These are phyloP conservation scores for Peromyscus melanophrys DNA, from an alignment of 2,797 vertebrate species.

Conservation along the genomic window DNA sequence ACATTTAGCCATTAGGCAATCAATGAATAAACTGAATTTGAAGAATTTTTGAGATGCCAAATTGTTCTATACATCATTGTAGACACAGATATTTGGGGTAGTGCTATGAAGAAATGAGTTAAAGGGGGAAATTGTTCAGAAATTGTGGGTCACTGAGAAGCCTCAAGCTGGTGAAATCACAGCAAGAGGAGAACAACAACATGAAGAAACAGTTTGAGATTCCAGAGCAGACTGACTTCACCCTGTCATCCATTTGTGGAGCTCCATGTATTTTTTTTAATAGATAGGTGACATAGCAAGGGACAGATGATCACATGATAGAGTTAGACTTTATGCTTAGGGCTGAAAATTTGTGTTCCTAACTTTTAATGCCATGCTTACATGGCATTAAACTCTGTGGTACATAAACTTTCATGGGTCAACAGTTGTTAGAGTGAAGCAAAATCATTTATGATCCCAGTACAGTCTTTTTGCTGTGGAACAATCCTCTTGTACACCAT, in stretches of 20 bases:
- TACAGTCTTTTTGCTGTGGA: not conserved
- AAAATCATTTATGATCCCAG: conserved; percentile 3
- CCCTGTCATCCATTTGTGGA: not conserved
- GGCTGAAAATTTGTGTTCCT: not conserved
- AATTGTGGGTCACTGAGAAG: not conserved
- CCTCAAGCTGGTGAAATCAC: not conserved
- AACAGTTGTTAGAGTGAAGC: not conserved
- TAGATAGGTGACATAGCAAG: not conserved
- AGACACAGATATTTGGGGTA: not conserved
- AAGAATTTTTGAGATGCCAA: not conserved
- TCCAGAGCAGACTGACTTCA: not conserved
- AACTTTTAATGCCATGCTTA: not conserved
- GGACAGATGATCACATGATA: not conserved
- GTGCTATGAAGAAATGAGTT: not conserved
- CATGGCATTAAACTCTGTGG: not conserved
- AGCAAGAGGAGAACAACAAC: not conserved
- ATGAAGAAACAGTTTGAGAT: not conserved
- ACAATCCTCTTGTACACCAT: too few relatives aligned
- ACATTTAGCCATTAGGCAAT: not conserved
- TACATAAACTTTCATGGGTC: not conserved
- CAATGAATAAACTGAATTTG: too few relatives aligned
- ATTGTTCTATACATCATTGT: not conserved
- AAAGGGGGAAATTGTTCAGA: not conserved
- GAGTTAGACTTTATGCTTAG: not conserved
- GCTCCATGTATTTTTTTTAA: not conserved